Evolutionary conservation across 2,113 vertebrate genomes (phyloP).

Genomic region (Rhegmatorhina hoffmannsi): DNA sequence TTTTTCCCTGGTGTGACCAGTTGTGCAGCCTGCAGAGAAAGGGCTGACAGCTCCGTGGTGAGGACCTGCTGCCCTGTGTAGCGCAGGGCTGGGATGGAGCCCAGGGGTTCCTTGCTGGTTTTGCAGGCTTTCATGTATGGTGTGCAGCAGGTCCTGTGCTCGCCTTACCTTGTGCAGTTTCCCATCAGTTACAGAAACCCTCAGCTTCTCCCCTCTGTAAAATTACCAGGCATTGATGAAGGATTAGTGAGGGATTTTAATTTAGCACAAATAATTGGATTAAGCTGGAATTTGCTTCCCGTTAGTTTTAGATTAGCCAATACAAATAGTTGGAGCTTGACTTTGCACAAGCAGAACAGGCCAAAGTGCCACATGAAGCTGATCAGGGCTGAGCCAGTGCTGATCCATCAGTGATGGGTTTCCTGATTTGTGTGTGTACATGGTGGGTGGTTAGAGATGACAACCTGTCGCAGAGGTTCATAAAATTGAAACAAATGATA

Average conservation of each 20-base stretch:
- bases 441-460: background rate
- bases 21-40: background rate
- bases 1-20: background rate
- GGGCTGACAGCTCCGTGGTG: fast-evolving
- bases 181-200: background rate
- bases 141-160: fast-evolving
- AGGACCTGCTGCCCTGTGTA: background rate
- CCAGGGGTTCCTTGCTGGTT: background rate
- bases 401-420: background rate
- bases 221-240: constrained; percentile 1
- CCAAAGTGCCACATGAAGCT: background rate
- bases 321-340: background rate
- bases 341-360: background rate
- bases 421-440: background rate
- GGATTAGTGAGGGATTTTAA: constrained; percentile 49
- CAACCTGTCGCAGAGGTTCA: background rate
- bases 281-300: background rate
- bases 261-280: constrained; percentile 52
- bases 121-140: background rate
- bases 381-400: background rate
- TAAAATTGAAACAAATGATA: background rate
- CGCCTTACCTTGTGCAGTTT: background rate
- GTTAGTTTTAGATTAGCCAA: background rate
- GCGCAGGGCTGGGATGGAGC: background rate
- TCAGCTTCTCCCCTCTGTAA: background rate